Percentiles rank a stretch among this genome's conserved stretches.
These are phyloP conservation scores for Dreissena rostriformis DNA, from an alignment of 1,140 invertebrate species.

Conservation along the genomic window DNA sequence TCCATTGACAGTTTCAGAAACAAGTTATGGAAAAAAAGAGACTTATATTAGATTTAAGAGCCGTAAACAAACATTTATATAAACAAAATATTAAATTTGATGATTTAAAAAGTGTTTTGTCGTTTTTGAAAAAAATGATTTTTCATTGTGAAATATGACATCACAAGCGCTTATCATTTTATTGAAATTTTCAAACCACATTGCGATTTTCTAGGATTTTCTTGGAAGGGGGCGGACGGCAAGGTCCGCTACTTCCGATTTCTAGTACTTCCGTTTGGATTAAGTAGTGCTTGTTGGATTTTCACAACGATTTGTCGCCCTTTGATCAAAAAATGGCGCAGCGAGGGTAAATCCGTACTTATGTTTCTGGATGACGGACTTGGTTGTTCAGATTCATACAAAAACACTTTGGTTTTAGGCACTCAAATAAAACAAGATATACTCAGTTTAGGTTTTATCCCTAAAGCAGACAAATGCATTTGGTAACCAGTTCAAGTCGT, in stretches of 20 bases:
- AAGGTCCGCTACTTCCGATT: slow-evolving; percentile 40
- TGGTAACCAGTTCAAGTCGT: slow-evolving; percentile 38
- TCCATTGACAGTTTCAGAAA: slow-evolving; percentile 29
- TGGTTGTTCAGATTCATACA: neutral
- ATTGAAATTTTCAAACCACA: slow-evolving; percentile 50
- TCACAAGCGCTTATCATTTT: slow-evolving; percentile 49
- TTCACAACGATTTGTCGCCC: slow-evolving; percentile 52
- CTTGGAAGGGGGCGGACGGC: slow-evolving; percentile 11
- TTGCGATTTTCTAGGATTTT: slow-evolving; percentile 51
- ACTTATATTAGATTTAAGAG: slow-evolving; percentile 32
- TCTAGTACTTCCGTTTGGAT: slow-evolving; percentile 51
- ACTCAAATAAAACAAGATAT: too few relatives aligned
- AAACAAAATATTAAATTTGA: slow-evolving; percentile 25
- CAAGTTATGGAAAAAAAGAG: slow-evolving; percentile 28
- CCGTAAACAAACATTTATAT: slow-evolving; percentile 31
- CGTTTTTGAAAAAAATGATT: slow-evolving; percentile 17
- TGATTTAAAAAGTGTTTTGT: slow-evolving; percentile 9
- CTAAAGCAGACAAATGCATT: slow-evolving; percentile 49
- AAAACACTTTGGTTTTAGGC: too few relatives aligned
- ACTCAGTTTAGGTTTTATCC: slow-evolving; percentile 57
- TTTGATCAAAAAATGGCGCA: slow-evolving; percentile 46
- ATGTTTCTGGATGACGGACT: slow-evolving; percentile 53
- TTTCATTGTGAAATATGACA: slow-evolving; percentile 45
- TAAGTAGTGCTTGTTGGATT: slow-evolving; percentile 40
- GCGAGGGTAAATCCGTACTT: slow-evolving; percentile 42